Evolutionary conservation across 2,113 vertebrate genomes (phyloP).

Genomic region (Lophura nycthemera): DNA sequence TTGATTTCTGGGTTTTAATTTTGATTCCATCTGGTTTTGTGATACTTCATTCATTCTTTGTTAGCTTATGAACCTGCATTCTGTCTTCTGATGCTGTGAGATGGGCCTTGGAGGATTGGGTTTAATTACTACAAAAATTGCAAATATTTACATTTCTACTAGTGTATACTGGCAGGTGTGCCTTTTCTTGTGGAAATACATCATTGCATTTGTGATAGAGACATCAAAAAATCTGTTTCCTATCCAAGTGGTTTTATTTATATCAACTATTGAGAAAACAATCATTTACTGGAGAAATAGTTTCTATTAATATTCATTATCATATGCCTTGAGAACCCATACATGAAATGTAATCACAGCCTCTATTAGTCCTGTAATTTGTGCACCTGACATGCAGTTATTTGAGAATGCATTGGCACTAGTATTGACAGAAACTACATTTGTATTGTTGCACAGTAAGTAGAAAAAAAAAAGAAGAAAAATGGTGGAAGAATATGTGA

Average conservation of each 20-base stretch:
- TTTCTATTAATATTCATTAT: conserved; percentile 60
- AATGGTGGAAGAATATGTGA: background rate
- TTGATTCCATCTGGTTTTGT: background rate
- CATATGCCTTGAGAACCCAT: conserved; percentile 30
- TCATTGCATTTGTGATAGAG: background rate
- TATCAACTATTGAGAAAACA: conserved; percentile 48
- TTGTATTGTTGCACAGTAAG: background rate
- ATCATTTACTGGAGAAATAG: background rate
- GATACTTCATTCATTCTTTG: background rate
- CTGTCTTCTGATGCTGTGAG: background rate
- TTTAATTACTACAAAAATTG: conserved; percentile 20
- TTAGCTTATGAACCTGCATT: background rate
- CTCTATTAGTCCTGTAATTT: conserved; percentile 16
- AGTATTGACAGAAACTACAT: background rate
- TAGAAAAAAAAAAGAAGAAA: background rate
- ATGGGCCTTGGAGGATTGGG: background rate
- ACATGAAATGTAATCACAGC: conserved; percentile 1
- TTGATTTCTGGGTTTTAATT: background rate
- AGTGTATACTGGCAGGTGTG: conserved; percentile 22
- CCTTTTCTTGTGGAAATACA: conserved; percentile 40
- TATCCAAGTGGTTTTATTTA: conserved; percentile 45
- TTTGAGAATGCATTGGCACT: background rate
- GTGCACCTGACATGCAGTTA: background rate
- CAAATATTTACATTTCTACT: conserved; percentile 55
- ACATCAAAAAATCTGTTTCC: conserved; percentile 47